Evolutionary conservation across 1,140 invertebrate species (phyloP).

Genomic region (Tachypleus tridentatus): DNA sequence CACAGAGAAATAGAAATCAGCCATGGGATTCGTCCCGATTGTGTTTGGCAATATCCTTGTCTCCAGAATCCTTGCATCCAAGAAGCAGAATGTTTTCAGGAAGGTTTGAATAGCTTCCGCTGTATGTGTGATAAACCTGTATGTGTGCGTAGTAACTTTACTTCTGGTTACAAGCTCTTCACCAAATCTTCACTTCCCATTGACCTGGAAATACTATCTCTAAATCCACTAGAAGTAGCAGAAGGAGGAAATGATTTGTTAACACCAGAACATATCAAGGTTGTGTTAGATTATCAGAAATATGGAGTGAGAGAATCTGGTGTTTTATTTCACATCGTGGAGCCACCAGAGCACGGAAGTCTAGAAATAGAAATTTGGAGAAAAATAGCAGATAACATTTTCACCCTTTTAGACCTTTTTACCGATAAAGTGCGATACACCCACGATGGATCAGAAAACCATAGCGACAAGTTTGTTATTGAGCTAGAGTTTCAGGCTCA

Average conservation of each 20-base stretch:
- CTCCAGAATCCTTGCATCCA: constrained; percentile 53
- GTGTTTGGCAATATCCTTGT: constrained; percentile 77
- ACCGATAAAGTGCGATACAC: constrained; percentile 68
- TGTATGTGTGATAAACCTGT: constrained; percentile 57
- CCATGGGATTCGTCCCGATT: constrained; percentile 61
- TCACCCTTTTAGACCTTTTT: constrained; percentile 57
- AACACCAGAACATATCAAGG: constrained; percentile 35
- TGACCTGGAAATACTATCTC: constrained; percentile 57
- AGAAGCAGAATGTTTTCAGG: constrained; percentile 59
- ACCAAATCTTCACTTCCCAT: constrained; percentile 36
- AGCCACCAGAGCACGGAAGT: constrained; percentile 60
- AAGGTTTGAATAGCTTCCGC: constrained; percentile 64
- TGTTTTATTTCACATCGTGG: constrained; percentile 62
- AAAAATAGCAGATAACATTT: constrained; percentile 37
- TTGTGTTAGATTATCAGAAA: constrained; percentile 67
- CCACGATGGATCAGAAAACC: constrained; percentile 78
- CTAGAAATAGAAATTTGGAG: constrained; percentile 43
- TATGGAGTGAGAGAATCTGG: constrained; percentile 66
- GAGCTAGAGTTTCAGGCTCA: constrained; percentile 65
- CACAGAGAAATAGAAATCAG: constrained; percentile 55
- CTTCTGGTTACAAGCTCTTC: constrained; percentile 39
- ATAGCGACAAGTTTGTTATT: constrained; percentile 65
- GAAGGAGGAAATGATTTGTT: constrained; percentile 21
- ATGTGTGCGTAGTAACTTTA: constrained; percentile 62
- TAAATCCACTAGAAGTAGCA: constrained; percentile 20